These are phyloP conservation scores for Heteromormyrus szaboi DNA, from an alignment of 2,797 vertebrate species.

Conservation along the genomic window DNA sequence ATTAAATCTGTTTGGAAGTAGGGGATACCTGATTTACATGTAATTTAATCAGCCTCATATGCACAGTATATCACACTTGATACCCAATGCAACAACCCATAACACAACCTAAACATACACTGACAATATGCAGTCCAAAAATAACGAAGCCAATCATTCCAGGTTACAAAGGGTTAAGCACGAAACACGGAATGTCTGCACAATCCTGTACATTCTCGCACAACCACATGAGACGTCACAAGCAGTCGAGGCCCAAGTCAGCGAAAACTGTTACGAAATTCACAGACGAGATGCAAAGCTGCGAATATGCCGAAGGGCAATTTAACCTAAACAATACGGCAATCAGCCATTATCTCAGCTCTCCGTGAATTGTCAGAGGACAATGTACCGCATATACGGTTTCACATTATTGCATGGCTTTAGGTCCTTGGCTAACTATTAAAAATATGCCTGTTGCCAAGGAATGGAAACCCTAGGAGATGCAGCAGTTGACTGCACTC, in stretches of 20 bases:
- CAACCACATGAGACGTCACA: not conserved
- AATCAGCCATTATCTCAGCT: not conserved
- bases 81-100: not conserved
- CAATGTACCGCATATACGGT: not conserved
- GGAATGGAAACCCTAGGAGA: conserved; percentile 18
- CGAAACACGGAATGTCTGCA: not conserved
- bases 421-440: not conserved
- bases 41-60: not conserved
- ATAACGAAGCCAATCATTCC: not conserved
- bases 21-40: not conserved
- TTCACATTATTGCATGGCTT: not conserved
- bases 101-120: not conserved
- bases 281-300: not conserved
- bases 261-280: not conserved
- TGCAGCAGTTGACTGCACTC: conserved; percentile 20
- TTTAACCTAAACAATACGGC: not conserved
- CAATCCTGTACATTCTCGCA: not conserved
- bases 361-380: not conserved
- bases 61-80: not conserved
- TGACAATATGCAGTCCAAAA: not conserved
- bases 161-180: not conserved
- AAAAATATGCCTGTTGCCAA: conserved; percentile 22
- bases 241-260: not conserved
- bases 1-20: not conserved
- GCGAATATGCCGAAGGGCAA: not conserved